Base-by-base conservation (phyloP, 2,888 invertebrate genomes). In the Lochmaea capreae region DNA sequence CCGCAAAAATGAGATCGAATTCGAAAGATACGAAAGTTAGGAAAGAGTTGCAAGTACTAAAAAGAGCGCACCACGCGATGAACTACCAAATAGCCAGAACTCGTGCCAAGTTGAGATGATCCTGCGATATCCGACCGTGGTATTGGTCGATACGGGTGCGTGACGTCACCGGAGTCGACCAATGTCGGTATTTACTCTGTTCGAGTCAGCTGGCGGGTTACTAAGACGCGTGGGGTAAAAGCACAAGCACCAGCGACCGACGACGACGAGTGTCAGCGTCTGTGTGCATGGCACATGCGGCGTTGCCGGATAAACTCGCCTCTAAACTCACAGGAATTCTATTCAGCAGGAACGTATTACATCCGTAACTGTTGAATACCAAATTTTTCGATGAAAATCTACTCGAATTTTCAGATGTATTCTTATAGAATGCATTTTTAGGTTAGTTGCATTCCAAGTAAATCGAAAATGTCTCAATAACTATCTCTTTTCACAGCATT, bases 91-190 rank as follows among this genome's bases (percentile, higher is more conserved):
- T 81, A 82, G 81, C 83, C 82, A 81, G 83, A 84, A 84, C 84
- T 83, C 85, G 85, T 86, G 85, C 86, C 85, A 86, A 86, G 85
- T 84, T 83, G 83, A 85, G 84, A 85, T 83, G 86, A 84, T 86
- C 86, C 84, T 82, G 81, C 84, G 85, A 85, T 84, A 84, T 85
- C 84, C 85, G 85, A 84, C 84, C 83, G 82, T 83, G 81, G 83
- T 84, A 87, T 88, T 88, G 87, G 88, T 85, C 85, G 85, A 85
- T 84, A 84, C 78, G 78, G 77, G 75, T 74, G 78, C 75, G 81
- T 86, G 86, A 87, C 87, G 87, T 87, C 85, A 84, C 83, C 73
- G 76, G 79, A 81, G 76, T 73, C 82, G 80, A 80, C 85, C 87
- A 85, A 86, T 86, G 80, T 83, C 84, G 84, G 85, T 84, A 84